phyloP scores from a whole-genome alignment of 1,140 invertebrate species.

The Papilio aristodemus region DNA sequence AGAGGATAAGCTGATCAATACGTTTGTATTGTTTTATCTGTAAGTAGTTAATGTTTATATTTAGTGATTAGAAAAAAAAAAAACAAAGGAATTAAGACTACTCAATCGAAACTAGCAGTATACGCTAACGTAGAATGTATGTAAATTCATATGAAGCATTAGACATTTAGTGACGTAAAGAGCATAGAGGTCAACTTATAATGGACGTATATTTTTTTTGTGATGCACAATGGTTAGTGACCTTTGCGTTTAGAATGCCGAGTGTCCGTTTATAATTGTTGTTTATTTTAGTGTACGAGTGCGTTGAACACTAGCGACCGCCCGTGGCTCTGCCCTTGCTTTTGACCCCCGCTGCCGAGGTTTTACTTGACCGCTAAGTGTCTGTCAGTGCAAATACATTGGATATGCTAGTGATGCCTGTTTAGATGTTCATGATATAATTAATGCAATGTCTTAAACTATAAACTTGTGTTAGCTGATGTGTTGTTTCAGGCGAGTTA shows the following conservation, averaged over 20 bases:
- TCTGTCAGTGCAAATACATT: slow-evolving; percentile 30
- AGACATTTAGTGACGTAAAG: not conserved
- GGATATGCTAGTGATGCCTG: slow-evolving; percentile 9
- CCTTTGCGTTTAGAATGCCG: slow-evolving; percentile 43
- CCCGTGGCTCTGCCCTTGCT: slow-evolving; percentile 31
- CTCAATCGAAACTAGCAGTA: not conserved
- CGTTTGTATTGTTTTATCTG: no score
- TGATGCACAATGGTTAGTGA: slow-evolving; percentile 48
- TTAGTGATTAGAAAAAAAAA: no score
- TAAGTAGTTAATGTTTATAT: no score
- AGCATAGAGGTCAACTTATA: slow-evolving; percentile 35
- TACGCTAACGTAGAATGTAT: not conserved
- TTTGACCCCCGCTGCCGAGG: slow-evolving; percentile 19
- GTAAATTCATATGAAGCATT: not conserved
- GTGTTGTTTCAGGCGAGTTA: slow-evolving; percentile 19
- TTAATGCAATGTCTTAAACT: slow-evolving; percentile 18
- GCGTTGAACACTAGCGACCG: slow-evolving; percentile 32
- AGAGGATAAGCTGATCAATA: not conserved
- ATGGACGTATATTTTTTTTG: slow-evolving; percentile 43
- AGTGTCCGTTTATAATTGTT: slow-evolving; percentile 50
- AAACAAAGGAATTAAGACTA: not conserved
- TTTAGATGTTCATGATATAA: slow-evolving; percentile 25
- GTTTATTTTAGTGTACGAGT: slow-evolving; percentile 45
- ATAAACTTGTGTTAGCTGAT: not conserved
- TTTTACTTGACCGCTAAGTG: slow-evolving; percentile 27